These are phyloP conservation scores for Oryzias curvinotus DNA, from an alignment of 2,113 vertebrate genomes.

Conservation along the genomic window DNA sequence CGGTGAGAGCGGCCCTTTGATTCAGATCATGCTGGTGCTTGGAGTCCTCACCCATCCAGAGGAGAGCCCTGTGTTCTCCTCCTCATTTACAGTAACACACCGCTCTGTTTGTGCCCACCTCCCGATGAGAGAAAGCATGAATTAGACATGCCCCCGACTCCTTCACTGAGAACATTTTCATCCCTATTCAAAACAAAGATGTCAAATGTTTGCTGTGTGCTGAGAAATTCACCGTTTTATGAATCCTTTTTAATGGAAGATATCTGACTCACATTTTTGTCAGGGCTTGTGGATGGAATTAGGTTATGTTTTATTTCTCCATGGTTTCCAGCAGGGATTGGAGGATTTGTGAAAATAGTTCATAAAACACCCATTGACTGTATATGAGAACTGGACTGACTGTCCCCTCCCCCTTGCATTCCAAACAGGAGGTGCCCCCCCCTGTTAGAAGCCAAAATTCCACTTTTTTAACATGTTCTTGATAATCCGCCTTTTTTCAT, in stretches of 20 bases:
- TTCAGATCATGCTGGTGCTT: constrained; percentile 45
- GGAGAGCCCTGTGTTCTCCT: constrained; percentile 15
- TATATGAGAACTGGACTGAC: too few species aligned
- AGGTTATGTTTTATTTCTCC: too few species aligned
- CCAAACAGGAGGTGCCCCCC: too few species aligned
- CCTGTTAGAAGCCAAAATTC: too few species aligned
- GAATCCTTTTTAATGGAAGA: neutral
- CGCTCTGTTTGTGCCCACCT: constrained; percentile 19
- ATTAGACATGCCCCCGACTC: constrained; percentile 5
- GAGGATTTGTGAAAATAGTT: too few species aligned
- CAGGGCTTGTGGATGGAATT: too few species aligned
- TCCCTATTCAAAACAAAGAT: constrained; percentile 3
- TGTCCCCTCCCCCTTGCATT: too few species aligned
- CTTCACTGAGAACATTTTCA: constrained; percentile 26
- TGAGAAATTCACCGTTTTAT: neutral
- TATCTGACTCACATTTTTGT: neutral
- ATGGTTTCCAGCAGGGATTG: too few species aligned
- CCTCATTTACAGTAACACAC: constrained; percentile 25
- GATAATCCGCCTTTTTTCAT: too few species aligned
- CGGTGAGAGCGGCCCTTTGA: constrained; percentile 39
- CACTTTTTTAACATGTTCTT: too few species aligned
- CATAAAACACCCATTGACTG: too few species aligned
- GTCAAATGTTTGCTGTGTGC: neutral
- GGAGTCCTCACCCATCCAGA: constrained; percentile 30
- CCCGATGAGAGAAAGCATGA: constrained; percentile 16